phyloP scores from a whole-genome alignment of 2,888 invertebrate genomes.

The Erebia epiphron region DNA sequence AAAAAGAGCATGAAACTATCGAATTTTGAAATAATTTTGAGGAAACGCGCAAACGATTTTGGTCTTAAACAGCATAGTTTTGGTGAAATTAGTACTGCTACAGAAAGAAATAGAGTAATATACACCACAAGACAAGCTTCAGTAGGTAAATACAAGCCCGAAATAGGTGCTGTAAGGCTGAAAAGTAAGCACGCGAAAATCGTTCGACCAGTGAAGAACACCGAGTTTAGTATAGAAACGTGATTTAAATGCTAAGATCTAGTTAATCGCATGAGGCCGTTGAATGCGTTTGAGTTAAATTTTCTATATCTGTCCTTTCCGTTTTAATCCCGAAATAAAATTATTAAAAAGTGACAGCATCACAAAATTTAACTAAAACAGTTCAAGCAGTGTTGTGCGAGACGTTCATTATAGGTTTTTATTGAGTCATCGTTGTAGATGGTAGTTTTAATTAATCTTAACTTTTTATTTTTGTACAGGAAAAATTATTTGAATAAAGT shows the following conservation, averaged over 20 bases:
- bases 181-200: constrained; percentile 59
- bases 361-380: not conserved
- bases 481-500: too few relatives aligned
- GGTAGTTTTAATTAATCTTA: too few relatives aligned
- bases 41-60: constrained; percentile 55
- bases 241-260: constrained; percentile 23
- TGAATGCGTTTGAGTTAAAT: too few relatives aligned
- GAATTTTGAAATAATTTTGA: constrained; percentile 63
- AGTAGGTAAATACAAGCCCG: constrained; percentile 65
- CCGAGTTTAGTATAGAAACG: constrained; percentile 55
- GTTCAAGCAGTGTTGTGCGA: not conserved
- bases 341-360: too few relatives aligned
- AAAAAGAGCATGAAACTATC: constrained; percentile 72
- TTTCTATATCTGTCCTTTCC: too few relatives aligned
- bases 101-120: constrained; percentile 44
- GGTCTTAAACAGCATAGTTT: constrained; percentile 43
- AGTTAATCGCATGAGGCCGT: too few relatives aligned
- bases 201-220: constrained; percentile 62
- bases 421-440: too few relatives aligned
- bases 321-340: too few relatives aligned
- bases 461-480: too few relatives aligned
- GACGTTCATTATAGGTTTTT: too few relatives aligned
- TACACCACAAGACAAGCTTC: constrained; percentile 50
- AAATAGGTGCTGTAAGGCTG: constrained; percentile 51
- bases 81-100: constrained; percentile 49